Conservation (phyloP, 2,888 invertebrate species). For the Diadegma fenestrale region DNA sequence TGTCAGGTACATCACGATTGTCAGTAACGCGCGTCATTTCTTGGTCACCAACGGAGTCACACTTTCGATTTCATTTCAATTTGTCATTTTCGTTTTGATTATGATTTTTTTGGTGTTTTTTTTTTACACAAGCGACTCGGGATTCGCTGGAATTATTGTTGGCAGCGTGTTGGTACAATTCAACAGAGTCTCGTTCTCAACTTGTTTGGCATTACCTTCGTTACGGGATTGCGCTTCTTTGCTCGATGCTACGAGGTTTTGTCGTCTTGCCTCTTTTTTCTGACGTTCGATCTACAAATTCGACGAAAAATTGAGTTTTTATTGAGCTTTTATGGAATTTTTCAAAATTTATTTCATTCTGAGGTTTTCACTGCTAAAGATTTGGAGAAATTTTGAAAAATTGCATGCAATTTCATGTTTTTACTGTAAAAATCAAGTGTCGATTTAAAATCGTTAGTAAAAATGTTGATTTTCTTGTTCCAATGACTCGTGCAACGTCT, state of each 20-base stretch:
- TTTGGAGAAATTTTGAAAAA: too few species aligned
- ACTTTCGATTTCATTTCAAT: conserved; percentile 1
- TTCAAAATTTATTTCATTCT: too few species aligned
- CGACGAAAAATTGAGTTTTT: background rate
- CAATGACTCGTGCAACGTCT: background rate
- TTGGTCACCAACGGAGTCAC: conserved; percentile 5
- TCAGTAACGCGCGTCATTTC: conserved; percentile 52
- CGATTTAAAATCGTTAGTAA: too few species aligned
- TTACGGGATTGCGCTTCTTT: conserved; percentile 75
- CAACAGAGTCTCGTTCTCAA: conserved; percentile 80
- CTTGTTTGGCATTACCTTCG: conserved; percentile 78
- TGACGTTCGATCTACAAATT: conserved; percentile 81
- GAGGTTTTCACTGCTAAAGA: too few species aligned
- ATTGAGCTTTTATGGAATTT: background rate
- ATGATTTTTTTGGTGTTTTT: conserved; percentile 18
- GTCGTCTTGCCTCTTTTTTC: conserved; percentile 82
- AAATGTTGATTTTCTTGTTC: too few species aligned
- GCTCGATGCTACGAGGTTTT: conserved; percentile 78
- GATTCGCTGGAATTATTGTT: conserved; percentile 77
- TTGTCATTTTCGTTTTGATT: conserved; percentile 17
- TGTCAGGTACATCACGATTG: conserved; percentile 53
- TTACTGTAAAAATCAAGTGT: too few species aligned
- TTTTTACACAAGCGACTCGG: conserved; percentile 77
- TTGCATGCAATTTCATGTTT: too few species aligned
- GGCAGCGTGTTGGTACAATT: conserved; percentile 75